Conservation (phyloP, 2,113 vertebrate species). For the Heterotis niloticus region DNA sequence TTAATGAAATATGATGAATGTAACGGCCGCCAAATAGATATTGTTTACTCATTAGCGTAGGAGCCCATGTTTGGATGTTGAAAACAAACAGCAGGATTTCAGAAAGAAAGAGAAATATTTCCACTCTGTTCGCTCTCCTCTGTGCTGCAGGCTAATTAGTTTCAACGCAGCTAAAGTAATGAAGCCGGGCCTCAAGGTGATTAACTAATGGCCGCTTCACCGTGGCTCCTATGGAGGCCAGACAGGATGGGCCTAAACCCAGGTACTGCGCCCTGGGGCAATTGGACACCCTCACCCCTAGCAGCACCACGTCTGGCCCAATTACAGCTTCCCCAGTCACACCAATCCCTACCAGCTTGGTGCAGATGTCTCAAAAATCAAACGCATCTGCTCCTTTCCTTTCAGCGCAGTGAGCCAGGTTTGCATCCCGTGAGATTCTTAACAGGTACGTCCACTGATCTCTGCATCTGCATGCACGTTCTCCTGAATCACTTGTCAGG, state of each 20-base stretch:
- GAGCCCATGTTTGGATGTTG: background rate
- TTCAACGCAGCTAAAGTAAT: slow-evolving; percentile 78
- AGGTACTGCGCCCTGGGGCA: background rate
- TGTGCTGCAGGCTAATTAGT: slow-evolving; percentile 78
- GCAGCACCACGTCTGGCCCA: background rate
- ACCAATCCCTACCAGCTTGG: background rate
- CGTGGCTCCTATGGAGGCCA: slow-evolving; percentile 42
- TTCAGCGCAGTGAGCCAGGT: no score
- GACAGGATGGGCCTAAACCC: background rate
- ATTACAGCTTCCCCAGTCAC: background rate
- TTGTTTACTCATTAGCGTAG: slow-evolving; percentile 1
- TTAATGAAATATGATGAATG: background rate
- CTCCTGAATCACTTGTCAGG: background rate
- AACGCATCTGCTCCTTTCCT: background rate
- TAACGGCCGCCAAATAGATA: background rate
- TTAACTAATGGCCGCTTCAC: slow-evolving; percentile 40
- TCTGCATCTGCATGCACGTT: background rate
- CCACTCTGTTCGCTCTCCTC: background rate
- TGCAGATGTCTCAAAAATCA: no score
- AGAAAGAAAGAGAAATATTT: slow-evolving; percentile 14
- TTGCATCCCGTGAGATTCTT: background rate
- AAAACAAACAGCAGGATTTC: slow-evolving; percentile 11
- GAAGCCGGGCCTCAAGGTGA: slow-evolving; percentile 78
- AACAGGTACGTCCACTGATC: background rate
- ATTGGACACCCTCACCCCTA: background rate